Evolutionary conservation across 2,888 invertebrate genomes (phyloP), one percentile per base, ranked within the genome.

Genomic region (Platynereis dumerilii): DNA sequence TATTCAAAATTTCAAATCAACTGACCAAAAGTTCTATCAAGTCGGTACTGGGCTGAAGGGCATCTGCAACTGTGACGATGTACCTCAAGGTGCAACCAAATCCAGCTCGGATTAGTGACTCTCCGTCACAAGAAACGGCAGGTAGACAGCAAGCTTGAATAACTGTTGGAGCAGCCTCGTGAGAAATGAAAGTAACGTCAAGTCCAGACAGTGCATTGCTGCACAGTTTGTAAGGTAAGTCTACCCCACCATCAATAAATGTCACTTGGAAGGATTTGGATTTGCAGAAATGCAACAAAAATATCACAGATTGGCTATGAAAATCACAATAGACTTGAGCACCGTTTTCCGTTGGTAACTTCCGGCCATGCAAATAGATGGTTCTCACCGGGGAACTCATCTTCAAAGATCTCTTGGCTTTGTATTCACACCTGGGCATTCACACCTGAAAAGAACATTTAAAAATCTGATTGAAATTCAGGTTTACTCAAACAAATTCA

Each of bases 21-120:
- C 52, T 52, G 3, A 52, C 52, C 52, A 52, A 52, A n/a, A 52
- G 52, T 52, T 5, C 20, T 10, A 52, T 52, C n/a, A 52, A 17
- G n/a, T 52, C n/a, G n/a, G 24, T 10, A 17, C 5, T n/a, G 5
- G 52, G n/a, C 3, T 17, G 5, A n/a, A 3, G 7, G 5, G 7
- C 7, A 52, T 52, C 7, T 17, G 5, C n/a, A 22, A 52, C n/a
- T 52, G n/a, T 10, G 7, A 52, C 52, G n/a, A 52, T 52, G 24
- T 22, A 52, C 17, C 52, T n/a, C 52, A 52, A 22, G 17, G 24
- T 22, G 24, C 20, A 52, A 10, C 52, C n/a, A 22, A 52, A 52
- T 22, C 52, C 52, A 52, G 20, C 24, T n/a, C 24, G 52, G 52
- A 52, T 52, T 5, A 52, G 24, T 10, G 20, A 5, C 7, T 22